Percentiles rank a stretch among this genome's conserved stretches.
These are phyloP conservation scores for Trilocha varians DNA, from an alignment of 2,888 invertebrate genomes.

Conservation along the genomic window DNA sequence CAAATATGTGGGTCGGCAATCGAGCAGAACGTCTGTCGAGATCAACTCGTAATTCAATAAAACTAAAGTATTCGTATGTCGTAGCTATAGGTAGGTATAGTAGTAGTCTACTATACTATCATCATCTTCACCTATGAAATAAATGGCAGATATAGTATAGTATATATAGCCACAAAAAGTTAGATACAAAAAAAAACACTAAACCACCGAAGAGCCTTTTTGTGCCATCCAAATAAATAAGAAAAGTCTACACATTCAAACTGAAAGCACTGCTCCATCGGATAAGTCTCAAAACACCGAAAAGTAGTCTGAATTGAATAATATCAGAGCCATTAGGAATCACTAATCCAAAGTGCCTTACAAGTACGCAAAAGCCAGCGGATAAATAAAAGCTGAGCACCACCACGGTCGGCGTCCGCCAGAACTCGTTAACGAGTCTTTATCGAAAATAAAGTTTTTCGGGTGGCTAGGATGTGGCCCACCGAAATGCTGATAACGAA, in stretches of 20 bases:
- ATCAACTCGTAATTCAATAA: too few species aligned
- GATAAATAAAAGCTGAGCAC: slow-evolving; percentile 24
- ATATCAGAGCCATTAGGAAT: slow-evolving; percentile 28
- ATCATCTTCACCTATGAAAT: too few species aligned
- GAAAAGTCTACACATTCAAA: too few species aligned
- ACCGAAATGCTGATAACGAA: slow-evolving; percentile 39
- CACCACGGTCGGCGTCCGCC: slow-evolving; percentile 28
- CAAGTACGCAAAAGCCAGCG: slow-evolving; percentile 25
- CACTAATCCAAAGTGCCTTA: slow-evolving; percentile 24
- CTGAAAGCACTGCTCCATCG: background rate
- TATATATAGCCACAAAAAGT: too few species aligned
- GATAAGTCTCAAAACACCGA: background rate
- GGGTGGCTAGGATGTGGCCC: slow-evolving; percentile 24
- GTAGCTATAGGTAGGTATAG: too few species aligned
- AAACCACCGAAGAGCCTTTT: too few species aligned
- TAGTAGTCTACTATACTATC: too few species aligned
- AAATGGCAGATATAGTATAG: background rate
- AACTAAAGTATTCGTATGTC: too few species aligned
- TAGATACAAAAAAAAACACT: too few species aligned
- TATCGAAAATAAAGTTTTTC: slow-evolving; percentile 41
- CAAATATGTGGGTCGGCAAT: too few species aligned
- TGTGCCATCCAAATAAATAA: too few species aligned
- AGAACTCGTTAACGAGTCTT: slow-evolving; percentile 49
- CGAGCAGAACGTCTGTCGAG: too few species aligned
- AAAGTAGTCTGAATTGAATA: background rate